Conservation (phyloP, 2,113 vertebrate species). For the Pseudorasbora parva region DNA sequence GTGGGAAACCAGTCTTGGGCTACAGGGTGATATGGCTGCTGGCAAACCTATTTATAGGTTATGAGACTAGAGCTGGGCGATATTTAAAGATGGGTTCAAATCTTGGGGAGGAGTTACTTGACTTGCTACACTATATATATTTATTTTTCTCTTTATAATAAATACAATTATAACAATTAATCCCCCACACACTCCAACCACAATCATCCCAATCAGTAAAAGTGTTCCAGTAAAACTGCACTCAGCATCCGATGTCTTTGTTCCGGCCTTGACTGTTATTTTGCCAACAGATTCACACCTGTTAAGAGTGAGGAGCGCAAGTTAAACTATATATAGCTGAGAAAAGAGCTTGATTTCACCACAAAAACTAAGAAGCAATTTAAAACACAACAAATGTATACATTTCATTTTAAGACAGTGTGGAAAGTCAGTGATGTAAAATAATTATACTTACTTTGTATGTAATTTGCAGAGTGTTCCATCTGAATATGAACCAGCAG, state of each 20-base stretch:
- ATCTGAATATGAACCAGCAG: slow-evolving; percentile 36
- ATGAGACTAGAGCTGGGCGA: too few relatives aligned
- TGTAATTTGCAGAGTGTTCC: slow-evolving; percentile 20
- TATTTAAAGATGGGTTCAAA: neutral
- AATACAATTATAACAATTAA: neutral
- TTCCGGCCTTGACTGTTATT: slow-evolving; percentile 26
- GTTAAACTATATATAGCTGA: neutral
- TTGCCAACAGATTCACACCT: slow-evolving; percentile 31
- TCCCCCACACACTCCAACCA: neutral
- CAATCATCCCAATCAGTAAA: neutral
- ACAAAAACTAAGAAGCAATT: neutral
- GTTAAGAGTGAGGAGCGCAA: neutral
- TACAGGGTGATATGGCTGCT: too few relatives aligned
- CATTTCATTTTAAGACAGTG: neutral
- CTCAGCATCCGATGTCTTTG: neutral
- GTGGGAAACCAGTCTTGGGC: too few relatives aligned
- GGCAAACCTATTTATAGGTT: too few relatives aligned
- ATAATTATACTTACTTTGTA: slow-evolving; percentile 36
- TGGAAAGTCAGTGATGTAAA: neutral
- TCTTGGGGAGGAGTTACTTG: neutral
- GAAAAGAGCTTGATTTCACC: neutral
- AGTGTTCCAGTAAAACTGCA: neutral
- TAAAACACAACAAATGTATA: neutral
- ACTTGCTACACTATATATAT: neutral
- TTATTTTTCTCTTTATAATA: neutral